These are phyloP conservation scores for Hemicentrotus pulcherrimus DNA, from an alignment of 35 echinoderm and acorn worm genomes.

Conservation along the genomic window DNA sequence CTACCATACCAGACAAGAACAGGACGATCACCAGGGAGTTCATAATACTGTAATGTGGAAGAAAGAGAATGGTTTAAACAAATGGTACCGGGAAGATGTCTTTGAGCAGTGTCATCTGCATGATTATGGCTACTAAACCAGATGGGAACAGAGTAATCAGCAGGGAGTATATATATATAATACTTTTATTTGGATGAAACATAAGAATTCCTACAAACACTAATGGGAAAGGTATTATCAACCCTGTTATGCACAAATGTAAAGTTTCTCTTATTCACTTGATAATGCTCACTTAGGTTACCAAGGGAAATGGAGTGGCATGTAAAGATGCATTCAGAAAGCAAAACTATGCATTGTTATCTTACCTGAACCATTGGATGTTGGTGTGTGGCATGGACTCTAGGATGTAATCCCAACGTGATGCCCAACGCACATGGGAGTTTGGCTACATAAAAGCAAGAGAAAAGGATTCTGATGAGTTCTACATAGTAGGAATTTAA, in stretches of 20 bases:
- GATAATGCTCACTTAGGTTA: too few relatives aligned
- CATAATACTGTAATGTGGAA: constrained; percentile 81
- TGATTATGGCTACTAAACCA: constrained; percentile 97
- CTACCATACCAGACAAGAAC: constrained; percentile 95
- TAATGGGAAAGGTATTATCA: too few relatives aligned
- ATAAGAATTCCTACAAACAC: too few relatives aligned
- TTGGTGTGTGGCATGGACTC: constrained; percentile 98
- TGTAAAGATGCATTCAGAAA: too few relatives aligned
- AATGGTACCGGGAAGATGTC: neutral
- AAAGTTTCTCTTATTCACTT: too few relatives aligned
- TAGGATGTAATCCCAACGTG: constrained; percentile 95
- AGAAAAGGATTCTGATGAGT: neutral
- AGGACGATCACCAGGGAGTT: constrained; percentile 98
- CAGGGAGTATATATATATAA: constrained; percentile 46
- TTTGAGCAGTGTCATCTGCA: constrained; percentile 92
- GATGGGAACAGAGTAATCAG: constrained; percentile 96
- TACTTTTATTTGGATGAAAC: too few relatives aligned
- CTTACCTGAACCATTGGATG: constrained; percentile 99
- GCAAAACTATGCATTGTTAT: neutral
- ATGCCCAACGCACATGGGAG: constrained; percentile 71
- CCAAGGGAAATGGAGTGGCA: too few relatives aligned
- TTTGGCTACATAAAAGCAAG: constrained; percentile 36
- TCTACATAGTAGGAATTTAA: too few relatives aligned
- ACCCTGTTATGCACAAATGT: too few relatives aligned
- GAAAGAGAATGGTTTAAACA: neutral